Evolutionary conservation across 1,140 invertebrate genomes (phyloP).

Genomic region (Thaumetopoea pityocampa): DNA sequence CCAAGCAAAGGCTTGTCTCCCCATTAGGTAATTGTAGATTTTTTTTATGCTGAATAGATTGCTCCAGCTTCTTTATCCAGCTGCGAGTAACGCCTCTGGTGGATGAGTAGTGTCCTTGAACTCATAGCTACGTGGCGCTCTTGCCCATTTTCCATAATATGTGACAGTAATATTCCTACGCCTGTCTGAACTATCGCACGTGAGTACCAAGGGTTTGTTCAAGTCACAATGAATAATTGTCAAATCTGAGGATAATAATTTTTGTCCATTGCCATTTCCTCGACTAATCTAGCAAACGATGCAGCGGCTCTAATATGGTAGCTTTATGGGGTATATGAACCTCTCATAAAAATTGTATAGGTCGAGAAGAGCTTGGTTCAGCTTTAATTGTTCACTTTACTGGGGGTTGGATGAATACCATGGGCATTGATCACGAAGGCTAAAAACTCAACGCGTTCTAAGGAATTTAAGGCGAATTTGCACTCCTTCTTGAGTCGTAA

Average conservation of each 20-base stretch:
- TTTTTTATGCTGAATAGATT: too few relatives aligned
- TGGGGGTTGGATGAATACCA: slow-evolving; percentile 33
- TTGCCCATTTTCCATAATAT: too few relatives aligned
- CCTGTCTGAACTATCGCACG: too few relatives aligned
- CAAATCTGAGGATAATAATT: too few relatives aligned
- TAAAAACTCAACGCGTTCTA: slow-evolving; percentile 36
- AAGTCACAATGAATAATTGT: too few relatives aligned
- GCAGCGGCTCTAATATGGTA: slow-evolving; percentile 7
- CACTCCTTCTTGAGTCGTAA: slow-evolving; percentile 36
- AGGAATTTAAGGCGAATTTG: slow-evolving; percentile 32
- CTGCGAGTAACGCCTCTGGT: neutral
- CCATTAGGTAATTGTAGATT: too few relatives aligned
- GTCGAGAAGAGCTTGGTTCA: slow-evolving; percentile 53
- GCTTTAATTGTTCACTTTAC: slow-evolving; percentile 43
- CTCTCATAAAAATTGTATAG: slow-evolving; percentile 50
- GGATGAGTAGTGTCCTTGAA: neutral
- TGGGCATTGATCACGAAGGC: slow-evolving; percentile 36
- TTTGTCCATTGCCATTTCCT: slow-evolving; percentile 3
- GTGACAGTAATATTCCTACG: too few relatives aligned
- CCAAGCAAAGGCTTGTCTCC: too few relatives aligned
- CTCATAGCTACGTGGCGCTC: too few relatives aligned
- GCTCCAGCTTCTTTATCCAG: too few relatives aligned
- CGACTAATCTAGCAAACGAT: slow-evolving; percentile 1
- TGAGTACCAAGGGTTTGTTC: slow-evolving; percentile 9
- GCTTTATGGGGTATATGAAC: slow-evolving; percentile 46